These are phyloP conservation scores for Scaptomyza flava DNA, from an alignment of 2,888 invertebrate species.

Conservation along the genomic window DNA sequence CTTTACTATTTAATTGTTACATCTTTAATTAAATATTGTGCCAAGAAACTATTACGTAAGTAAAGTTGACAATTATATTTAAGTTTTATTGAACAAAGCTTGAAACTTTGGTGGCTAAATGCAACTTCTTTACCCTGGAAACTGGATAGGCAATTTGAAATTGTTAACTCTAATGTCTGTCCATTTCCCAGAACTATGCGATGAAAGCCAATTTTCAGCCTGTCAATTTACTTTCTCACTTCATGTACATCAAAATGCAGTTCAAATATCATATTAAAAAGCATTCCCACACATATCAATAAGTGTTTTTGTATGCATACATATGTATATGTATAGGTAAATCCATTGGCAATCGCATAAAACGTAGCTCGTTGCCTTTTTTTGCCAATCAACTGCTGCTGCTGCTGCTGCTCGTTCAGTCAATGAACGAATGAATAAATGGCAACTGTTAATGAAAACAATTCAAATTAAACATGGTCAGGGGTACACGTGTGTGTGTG, in stretches of 20 bases:
- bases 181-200: constrained; percentile 12
- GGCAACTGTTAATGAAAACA: constrained; percentile 80
- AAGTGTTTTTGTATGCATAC: neutral
- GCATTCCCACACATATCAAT: constrained; percentile 10
- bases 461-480: constrained; percentile 76
- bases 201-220: constrained; percentile 28
- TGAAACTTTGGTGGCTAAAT: neutral
- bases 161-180: neutral
- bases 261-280: constrained; percentile 49
- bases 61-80: too few species aligned
- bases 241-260: constrained; percentile 51
- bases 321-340: neutral
- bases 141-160: neutral
- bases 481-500: neutral
- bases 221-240: constrained; percentile 26
- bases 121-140: neutral
- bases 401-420: constrained; percentile 52
- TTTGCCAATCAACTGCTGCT: constrained; percentile 65
- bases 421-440: constrained; percentile 67
- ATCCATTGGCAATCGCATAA: constrained; percentile 7
- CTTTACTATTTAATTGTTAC: too few species aligned
- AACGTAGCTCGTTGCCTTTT: constrained; percentile 32
- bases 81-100: too few species aligned
- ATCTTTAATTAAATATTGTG: too few species aligned
- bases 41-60: too few species aligned